These are phyloP conservation scores for Dasysyrphus albostriatus DNA, from an alignment of 2,888 invertebrate genomes.

Conservation along the genomic window DNA sequence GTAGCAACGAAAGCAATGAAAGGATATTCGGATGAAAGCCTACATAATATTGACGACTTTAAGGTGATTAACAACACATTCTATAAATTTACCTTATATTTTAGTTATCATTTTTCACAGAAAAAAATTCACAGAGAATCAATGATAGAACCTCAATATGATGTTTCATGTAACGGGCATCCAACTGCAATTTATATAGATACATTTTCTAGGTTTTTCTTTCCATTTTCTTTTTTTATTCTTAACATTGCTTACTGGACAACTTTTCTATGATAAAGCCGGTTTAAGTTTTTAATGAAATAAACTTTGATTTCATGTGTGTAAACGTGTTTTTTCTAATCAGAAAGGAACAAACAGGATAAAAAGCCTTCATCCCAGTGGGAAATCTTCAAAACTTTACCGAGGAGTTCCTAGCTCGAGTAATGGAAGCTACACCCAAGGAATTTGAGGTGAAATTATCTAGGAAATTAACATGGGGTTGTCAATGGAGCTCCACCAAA, in stretches of 20 bases:
- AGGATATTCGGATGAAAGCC: constrained; percentile 94
- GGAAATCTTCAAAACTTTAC: too few relatives aligned
- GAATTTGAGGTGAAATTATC: too few relatives aligned
- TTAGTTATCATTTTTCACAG: constrained; percentile 79
- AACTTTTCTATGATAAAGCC: constrained; percentile 87
- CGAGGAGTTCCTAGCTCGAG: too few relatives aligned
- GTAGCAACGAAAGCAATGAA: constrained; percentile 95
- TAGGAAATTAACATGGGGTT: too few relatives aligned
- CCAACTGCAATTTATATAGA: constrained; percentile 93
- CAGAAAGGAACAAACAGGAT: too few relatives aligned
- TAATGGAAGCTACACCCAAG: too few relatives aligned
- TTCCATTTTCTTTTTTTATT: constrained; percentile 94
- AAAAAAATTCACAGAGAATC: constrained; percentile 86
- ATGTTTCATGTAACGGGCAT: constrained; percentile 92
- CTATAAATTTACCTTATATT: background rate
- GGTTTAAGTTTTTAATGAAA: background rate
- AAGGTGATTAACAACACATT: constrained; percentile 85
- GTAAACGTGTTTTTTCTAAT: background rate
- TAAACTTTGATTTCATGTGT: background rate
- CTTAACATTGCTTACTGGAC: constrained; percentile 96
- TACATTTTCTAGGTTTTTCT: constrained; percentile 94
- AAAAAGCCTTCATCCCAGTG: too few relatives aligned
- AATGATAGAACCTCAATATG: constrained; percentile 91
- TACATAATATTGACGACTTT: constrained; percentile 90
- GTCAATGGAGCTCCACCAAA: too few relatives aligned